Evolutionary conservation across 2,888 invertebrate genomes (phyloP), one percentile per base, ranked within the genome.

Genomic region (Lithophane socia): DNA sequence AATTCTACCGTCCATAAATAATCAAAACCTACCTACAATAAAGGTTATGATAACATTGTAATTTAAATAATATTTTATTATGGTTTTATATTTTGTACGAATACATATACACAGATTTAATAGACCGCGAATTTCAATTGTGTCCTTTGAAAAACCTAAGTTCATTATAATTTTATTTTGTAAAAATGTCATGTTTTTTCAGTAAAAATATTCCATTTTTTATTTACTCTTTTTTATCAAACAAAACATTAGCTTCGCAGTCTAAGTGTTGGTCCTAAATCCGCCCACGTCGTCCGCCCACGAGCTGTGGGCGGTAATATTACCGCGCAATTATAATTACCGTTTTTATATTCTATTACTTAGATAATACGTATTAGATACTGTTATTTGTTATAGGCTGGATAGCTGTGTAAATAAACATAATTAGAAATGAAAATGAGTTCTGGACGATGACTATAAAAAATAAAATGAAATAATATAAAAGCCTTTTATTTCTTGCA

Each of bases 281-380:
- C 68, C 77, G 75, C 80, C 83, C 56, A 80, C 85, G 60, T 63
- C 73, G 61, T 37, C 75, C 85, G 77, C 85, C 83, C 80, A 83
- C 85, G 3, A 9, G 9, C 12, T 47, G 65, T 47, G 65, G 68
- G 63, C 68, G 73, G 58, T 24, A 24, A 7, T 66, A 47, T 75
- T 68, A 49, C 73, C 64, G 75, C 67, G 64, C 37, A 81, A 81
- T 78, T 81, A 75, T 81, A 81, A 61, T 80, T 73, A 63, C 65
- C 24, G 73, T 56, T 56, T 54, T 56, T 24, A n/a, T 13, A 68
- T 83, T 77, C 21, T 69, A 73, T 73, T 77, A 69, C 29, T 54
- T 52, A 58, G 21, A 47, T 70, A 54, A 71, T 73, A 47, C 56
- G 1, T 24, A 29, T 42, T 75, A 44, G 16, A 64, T 75, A 79